Evolutionary conservation across 1,140 invertebrate species (phyloP), one percentile per base, ranked within the genome.

Genomic region (Formica selysi): DNA sequence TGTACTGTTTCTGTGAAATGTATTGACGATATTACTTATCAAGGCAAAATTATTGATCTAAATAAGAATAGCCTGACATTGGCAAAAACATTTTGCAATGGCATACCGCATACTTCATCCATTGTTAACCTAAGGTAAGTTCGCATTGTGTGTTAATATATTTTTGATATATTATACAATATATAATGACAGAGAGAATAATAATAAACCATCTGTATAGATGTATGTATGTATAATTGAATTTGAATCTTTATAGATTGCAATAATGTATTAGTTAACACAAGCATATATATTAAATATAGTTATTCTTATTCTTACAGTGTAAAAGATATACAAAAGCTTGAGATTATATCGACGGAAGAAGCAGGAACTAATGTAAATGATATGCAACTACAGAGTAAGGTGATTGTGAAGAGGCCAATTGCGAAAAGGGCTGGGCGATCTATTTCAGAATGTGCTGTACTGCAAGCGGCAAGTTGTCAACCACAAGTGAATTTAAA

Each of bases 1-100:
- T 97, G 96, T 92, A 96, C 96, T 61, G 97, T 98, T 73, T 98
- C 97, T n/a, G 96, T 98, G 54, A 97, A 97, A 92, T 98, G 97
- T 92, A 96, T 95, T 0, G 96, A 97, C 65, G 94, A 95, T 54
- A 91, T 97, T 48, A 97, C 96, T 76, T 98, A 97, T 92, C 98
- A 98, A 93, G 98, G 98, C 26, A 96, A 97, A 91, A 98, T 99
- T 76, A 93, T 96, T 32, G 96, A 96, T 91, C 97, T 98, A 16
- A 97, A 97, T 87, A 96, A 96, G 64, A 94, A 95, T 87, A 96
- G 96, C 38, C 96, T 99, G 59, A 98, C 97, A 3, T 95, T 99
- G 44, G 96, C 95, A 16, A 97, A 98, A 93, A 97, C 97, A 10
- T 98, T 98, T 93, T 96, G 97, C 85, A 98, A 99, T 95, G 98